These are phyloP conservation scores for Saguinus midas DNA, from an alignment of 2,113 vertebrate species.

Conservation along the genomic window DNA sequence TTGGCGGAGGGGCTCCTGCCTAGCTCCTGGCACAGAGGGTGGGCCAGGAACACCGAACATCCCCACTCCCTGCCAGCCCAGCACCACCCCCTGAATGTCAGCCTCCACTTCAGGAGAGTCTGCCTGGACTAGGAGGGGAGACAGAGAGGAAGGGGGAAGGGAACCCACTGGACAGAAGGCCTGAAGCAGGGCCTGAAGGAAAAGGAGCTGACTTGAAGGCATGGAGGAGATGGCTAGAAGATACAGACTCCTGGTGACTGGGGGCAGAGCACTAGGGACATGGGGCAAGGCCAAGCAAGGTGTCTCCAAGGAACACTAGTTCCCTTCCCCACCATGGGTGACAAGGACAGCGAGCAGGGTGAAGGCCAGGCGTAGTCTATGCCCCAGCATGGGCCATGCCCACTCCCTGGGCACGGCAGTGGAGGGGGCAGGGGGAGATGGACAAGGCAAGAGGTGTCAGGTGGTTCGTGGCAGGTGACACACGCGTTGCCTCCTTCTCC, in stretches of 20 bases:
- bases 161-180: neutral
- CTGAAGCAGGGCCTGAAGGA: neutral
- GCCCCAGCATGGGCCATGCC: neutral
- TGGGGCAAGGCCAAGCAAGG: neutral
- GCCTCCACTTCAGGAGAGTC: neutral
- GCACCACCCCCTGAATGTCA: neutral
- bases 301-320: neutral
- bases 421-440: neutral
- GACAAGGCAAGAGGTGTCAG: neutral
- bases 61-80: neutral
- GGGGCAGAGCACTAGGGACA: neutral
- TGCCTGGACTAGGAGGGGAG: neutral
- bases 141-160: neutral
- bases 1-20: neutral
- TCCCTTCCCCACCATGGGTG: neutral
- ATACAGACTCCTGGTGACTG: neutral
- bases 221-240: neutral
- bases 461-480: neutral
- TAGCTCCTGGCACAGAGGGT: neutral
- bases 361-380: neutral
- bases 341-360: neutral
- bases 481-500: accelerated
- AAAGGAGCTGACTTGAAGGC: neutral
- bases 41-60: neutral
- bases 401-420: neutral